Evolutionary conservation across 2,888 invertebrate genomes (phyloP), one percentile per base, ranked within the genome.

Genomic region (Nasonovia ribisnigri): DNA sequence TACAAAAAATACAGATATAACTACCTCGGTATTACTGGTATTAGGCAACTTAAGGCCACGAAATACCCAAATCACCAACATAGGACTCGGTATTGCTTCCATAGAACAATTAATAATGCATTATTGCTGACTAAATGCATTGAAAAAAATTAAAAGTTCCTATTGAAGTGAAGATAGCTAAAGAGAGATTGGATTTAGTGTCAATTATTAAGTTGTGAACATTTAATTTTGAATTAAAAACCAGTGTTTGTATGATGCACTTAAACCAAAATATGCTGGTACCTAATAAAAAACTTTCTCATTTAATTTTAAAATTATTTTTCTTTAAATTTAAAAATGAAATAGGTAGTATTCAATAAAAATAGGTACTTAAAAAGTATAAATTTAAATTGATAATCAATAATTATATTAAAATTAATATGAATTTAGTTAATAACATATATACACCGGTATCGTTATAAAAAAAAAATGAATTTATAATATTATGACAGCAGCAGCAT

Each of bases 381-480:
- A 36, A 57, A 60, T 89, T 60, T 20, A 4, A 89, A 43, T 89
- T 43, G 60, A 60, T 88, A 42, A 54, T 88, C 54, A 88, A 42
- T 26, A 88, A 42, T 13, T 57, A 29, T 6, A 57, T 20, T 60
- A 29, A 77, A 48, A 46, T 86, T 26, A 77, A 29, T 48, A 90
- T 48, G 26, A 36, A 36, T 42, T 13, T 48, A 48, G 36, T 77
- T 48, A 46, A 60, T 48, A 87, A n/a, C 29, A n/a, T 77, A 77
- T 36, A 77, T 48, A 67, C 60, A 13, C 29, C 84, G 46, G 29
- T 51, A 84, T 84, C 43, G 46, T 51, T 88, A 51, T 43, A 10
- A 51, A 86, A 10, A 51, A 86, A 86, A 42, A 92, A 92, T 77
- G 5, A n/a, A 67, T 88, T n/a, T 87, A 77, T 77, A 87, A 92